phyloP scores from a whole-genome alignment of 64 coral and sea anemone species.

The Pocillopora damicornis region DNA sequence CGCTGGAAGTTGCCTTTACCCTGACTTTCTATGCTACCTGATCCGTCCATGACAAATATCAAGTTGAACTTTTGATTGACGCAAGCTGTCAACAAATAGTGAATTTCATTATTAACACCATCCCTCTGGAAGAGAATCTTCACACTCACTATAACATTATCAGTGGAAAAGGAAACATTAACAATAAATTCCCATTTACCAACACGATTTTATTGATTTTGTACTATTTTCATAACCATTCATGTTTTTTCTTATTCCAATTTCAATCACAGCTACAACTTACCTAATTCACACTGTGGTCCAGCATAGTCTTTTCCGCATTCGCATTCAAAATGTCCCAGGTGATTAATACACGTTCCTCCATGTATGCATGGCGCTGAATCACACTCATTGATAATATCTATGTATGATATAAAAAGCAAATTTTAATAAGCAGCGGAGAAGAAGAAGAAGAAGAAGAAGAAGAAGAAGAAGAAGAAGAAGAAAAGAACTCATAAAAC shows the following conservation, averaged over 20 bases:
- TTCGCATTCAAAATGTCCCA: not conserved
- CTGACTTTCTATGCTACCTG: constrained; percentile 32
- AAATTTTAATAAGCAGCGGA: not conserved
- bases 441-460: not conserved
- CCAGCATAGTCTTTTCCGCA: not conserved
- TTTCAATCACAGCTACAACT: not conserved
- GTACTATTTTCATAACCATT: no score
- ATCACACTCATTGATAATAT: constrained; percentile 11
- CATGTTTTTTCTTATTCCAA: not conserved
- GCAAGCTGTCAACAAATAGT: not conserved
- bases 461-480: not conserved
- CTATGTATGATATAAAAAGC: not conserved
- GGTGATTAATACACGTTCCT: not conserved
- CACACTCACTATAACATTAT: not conserved
- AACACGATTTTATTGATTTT: no score
- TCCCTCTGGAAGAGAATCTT: not conserved
- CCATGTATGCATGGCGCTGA: constrained; percentile 5
- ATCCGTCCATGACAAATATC: constrained; percentile 38
- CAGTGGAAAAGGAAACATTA: not conserved
- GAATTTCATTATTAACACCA: not conserved
- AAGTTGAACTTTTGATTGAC: constrained; percentile 15
- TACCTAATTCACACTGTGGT: constrained; percentile 1
- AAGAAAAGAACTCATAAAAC: no score
- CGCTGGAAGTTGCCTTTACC: constrained; percentile 38
- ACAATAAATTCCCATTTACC: no score